Evolutionary conservation across 2,113 vertebrate genomes (phyloP).

Genomic region (Capra hircus): DNA sequence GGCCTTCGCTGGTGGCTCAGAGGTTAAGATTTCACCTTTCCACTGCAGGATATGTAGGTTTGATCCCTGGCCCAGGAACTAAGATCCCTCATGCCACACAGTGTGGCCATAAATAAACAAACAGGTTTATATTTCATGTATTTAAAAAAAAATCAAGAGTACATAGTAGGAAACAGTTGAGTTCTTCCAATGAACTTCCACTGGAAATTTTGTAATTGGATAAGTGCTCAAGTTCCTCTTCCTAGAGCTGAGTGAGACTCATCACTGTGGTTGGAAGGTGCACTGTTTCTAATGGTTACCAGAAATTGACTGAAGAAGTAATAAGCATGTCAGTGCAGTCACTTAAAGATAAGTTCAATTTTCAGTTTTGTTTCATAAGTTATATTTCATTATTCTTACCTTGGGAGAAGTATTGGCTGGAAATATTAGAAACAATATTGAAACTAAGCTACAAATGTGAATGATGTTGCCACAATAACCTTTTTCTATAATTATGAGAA

Average conservation of each 20-base stretch:
- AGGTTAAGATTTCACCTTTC: background rate
- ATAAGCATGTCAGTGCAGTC: background rate
- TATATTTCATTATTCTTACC: background rate
- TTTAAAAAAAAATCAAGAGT: background rate
- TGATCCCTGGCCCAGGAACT: background rate
- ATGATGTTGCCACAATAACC: background rate
- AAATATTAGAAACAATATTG: background rate
- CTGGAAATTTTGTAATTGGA: background rate
- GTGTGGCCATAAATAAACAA: background rate
- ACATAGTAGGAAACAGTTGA: background rate
- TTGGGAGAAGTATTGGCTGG: background rate
- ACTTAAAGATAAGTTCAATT: background rate
- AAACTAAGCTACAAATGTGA: conserved; percentile 2
- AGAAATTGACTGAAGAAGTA: background rate
- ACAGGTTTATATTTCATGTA: background rate
- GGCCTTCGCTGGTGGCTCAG: background rate
- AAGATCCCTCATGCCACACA: background rate
- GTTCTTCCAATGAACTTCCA: background rate
- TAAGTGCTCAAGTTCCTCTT: background rate
- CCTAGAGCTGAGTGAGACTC: background rate
- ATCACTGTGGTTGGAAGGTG: background rate
- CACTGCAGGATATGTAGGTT: background rate
- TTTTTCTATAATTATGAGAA: background rate
- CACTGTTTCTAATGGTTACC: background rate
- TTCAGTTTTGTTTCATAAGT: background rate